Base-by-base conservation (phyloP, 2,888 invertebrate species). In the Leptarthrus brevirostris region DNA sequence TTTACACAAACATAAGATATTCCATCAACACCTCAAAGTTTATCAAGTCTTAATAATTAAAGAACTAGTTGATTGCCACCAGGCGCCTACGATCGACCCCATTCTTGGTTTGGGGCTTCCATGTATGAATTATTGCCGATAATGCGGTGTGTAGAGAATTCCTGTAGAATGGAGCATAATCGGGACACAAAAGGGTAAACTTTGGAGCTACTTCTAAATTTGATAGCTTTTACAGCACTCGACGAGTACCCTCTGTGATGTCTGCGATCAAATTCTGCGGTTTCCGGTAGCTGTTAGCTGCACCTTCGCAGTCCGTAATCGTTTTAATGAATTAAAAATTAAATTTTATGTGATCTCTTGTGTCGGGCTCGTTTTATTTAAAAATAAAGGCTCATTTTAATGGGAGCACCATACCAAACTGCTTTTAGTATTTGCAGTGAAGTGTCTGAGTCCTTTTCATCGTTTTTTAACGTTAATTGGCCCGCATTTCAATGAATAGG, bases 31-130 rank as follows among this genome's bases (percentile, higher is more conserved):
- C 76, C 75, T 75, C 75, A 73, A 77, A 77, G 74, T 77, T 75
- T 77, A 77, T 77, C 76, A 75, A 75, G 73, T 77, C 73, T 77
- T 77, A 77, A 77, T 77, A 73, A 77, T 77, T 77, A 69, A 77
- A 75, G 76, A 74, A 76, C 76, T 74, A 76, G 76, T 76, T 76
- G 76, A 76, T 76, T 76, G 76, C 76, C 56, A 74, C 52, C 73
- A 64, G 44, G 14, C 49, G 24, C 53, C 71, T 66, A 12, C 24
- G 49, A 66, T 66, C 66, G 66, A 34, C 26, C 49, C 16, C 44
- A 16, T 16, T 16, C 53, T 53, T 20, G 49, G 2, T 49, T 16
- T 30, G 24, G 3, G 49, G 26, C 47, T 24, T 16, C 24, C 66
- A 75, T 56, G 58, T 71, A 75, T 75, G 75, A 75, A 74, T 75